phyloP scores from a whole-genome alignment of 1,140 invertebrate species.

The Cotesia glomerata region DNA sequence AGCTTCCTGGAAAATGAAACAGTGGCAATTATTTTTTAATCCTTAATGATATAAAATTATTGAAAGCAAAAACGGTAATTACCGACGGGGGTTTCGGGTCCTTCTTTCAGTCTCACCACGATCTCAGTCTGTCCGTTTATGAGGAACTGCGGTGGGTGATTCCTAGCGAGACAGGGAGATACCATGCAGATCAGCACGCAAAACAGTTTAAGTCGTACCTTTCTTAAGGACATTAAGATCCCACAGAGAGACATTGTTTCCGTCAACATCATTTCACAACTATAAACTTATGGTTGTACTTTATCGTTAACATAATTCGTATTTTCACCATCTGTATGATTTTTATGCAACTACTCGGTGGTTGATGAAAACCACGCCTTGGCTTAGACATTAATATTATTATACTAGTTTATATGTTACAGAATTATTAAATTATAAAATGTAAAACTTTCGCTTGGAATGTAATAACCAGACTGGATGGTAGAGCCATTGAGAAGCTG shows the following conservation, averaged over 20 bases:
- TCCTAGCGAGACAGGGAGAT: conserved; percentile 55
- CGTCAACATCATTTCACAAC: conserved; percentile 11
- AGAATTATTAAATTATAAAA: background rate
- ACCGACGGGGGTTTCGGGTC: conserved; percentile 84
- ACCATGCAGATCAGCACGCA: conserved; percentile 25
- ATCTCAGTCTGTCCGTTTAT: conserved; percentile 89
- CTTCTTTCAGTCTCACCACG: conserved; percentile 85
- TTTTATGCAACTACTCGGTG: background rate
- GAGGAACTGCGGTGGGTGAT: conserved; percentile 82
- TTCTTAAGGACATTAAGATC: conserved; percentile 23
- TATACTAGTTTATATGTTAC: background rate
- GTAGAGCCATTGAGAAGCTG: conserved; percentile 13
- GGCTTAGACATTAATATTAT: conserved; percentile 14
- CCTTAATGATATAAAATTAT: background rate
- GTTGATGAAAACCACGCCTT: background rate
- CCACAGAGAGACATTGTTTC: background rate
- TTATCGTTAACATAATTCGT: conserved; percentile 26
- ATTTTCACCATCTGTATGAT: conserved; percentile 12
- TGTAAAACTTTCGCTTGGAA: background rate
- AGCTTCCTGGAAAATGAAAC: conserved; percentile 70
- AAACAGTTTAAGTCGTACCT: conserved; percentile 23
- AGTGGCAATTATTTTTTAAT: background rate
- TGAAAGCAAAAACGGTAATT: conserved; percentile 52
- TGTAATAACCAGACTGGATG: background rate
- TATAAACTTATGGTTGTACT: background rate